phyloP scores from a whole-genome alignment of 2,113 vertebrate species.

The Ageneiosus marmoratus region DNA sequence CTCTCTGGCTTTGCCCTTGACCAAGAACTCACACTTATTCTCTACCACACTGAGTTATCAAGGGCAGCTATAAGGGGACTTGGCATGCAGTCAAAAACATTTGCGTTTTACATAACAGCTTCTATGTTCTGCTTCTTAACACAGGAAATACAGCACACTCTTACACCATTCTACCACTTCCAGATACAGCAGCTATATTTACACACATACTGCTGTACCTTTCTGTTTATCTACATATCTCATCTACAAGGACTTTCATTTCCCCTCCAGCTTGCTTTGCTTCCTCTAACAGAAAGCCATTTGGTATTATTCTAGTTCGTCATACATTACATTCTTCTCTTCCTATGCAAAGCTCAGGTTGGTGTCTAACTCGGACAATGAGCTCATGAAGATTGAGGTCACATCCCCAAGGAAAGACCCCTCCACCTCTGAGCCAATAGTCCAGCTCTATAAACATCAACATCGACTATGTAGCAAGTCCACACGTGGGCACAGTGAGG shows the following conservation, averaged over 20 bases:
- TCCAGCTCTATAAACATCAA: slow-evolving; percentile 14
- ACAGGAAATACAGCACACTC: background rate
- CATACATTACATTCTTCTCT: background rate
- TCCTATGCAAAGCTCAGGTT: slow-evolving; percentile 61
- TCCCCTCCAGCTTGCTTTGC: background rate
- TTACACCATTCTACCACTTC: slow-evolving; percentile 25
- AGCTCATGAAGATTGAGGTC: slow-evolving; percentile 68
- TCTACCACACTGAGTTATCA: background rate
- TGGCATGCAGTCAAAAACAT: slow-evolving; percentile 32
- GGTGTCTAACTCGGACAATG: slow-evolving; percentile 73
- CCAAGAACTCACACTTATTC: slow-evolving; percentile 17
- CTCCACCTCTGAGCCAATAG: background rate
- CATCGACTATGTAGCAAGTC: background rate
- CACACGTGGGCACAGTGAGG: background rate
- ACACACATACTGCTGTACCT: background rate
- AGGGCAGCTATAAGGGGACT: slow-evolving; percentile 13
- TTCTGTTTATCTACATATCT: background rate
- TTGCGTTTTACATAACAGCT: slow-evolving; percentile 25
- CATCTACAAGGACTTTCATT: background rate
- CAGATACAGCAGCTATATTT: slow-evolving; percentile 33
- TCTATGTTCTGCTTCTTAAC: background rate
- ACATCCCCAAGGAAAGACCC: background rate
- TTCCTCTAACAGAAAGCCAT: background rate
- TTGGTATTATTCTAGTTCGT: background rate
- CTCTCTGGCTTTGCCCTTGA: slow-evolving; percentile 15